Conservation (phyloP, 2,888 invertebrate species). For the Deilephila porcellus region DNA sequence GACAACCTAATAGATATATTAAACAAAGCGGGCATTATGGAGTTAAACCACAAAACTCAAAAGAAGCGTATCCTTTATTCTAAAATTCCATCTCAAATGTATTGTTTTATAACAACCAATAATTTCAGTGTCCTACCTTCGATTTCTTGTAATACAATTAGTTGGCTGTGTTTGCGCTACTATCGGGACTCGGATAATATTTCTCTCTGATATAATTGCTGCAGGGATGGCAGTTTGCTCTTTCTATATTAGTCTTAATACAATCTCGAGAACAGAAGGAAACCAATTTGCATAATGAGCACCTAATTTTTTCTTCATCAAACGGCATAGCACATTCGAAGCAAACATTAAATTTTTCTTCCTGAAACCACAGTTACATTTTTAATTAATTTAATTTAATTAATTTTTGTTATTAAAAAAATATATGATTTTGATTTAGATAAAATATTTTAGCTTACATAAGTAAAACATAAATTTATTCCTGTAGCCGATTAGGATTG, state of each 20-base stretch:
- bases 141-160: neutral
- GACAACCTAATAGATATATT: too few species aligned
- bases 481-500: too few species aligned
- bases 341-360: conserved; percentile 67
- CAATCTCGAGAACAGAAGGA: conserved; percentile 68
- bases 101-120: too few species aligned
- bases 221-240: conserved; percentile 68
- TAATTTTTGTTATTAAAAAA: too few species aligned
- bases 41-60: too few species aligned
- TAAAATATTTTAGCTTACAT: too few species aligned
- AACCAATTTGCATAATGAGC: conserved; percentile 61
- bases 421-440: too few species aligned
- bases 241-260: conserved; percentile 57
- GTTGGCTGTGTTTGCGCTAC: neutral
- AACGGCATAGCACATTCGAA: conserved; percentile 72
- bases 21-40: too few species aligned
- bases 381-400: too few species aligned
- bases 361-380: conserved; percentile 50
- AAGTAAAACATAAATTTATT: too few species aligned
- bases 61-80: too few species aligned
- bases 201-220: conserved; percentile 57
- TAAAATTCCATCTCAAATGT: too few species aligned
- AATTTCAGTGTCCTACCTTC: neutral
- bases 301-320: conserved; percentile 52
- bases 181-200: conserved; percentile 49